Base-by-base conservation (phyloP, 2,113 vertebrate species). In the Sclerurus mexicanus region DNA sequence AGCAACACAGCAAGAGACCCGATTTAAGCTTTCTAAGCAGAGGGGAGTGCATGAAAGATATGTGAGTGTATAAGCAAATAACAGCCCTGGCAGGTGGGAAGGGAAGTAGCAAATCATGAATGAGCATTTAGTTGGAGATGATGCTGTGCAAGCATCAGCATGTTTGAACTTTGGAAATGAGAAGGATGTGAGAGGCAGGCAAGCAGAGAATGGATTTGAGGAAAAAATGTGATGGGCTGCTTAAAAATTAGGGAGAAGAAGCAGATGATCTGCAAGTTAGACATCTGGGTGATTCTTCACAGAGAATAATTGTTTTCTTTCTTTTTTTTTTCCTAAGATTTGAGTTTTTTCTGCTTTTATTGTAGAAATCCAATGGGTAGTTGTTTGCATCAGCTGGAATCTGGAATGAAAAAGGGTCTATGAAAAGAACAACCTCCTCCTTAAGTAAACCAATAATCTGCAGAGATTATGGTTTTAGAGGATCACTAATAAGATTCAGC, bases 61-160 rank as follows among this genome's bases (percentile, higher is more conserved):
- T 2, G 31, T 30, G 52, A 91, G 47, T 77, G 68, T 72, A 67
- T 88, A 85, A 96, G 79, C 16, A 82, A 91, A 23, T 78, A 87
- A 67, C 52, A 88, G 31, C 31, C 27, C 44, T 90, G 76, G 67
- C 68, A 93, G 85, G 89, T 89, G 89, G 91, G 49, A 94, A 95
- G 73, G 78, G 73, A 95, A 93, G 63, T 77, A 59, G 78, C 71
- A 86, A 90, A 90, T 85, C 55, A 69, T 73, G 71, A 89, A 69
- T 83, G 55, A 89, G 91, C 71, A 40, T 80, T 84, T 94, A 88
- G 90, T 47, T 89, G 44, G 85, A 75, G 90, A 60, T 44, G 56
- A 35, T 67, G 66, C 60, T 89, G 39, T 84, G 76, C 85, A 79
- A 76, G 82, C 39, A 71, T 87, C 85, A 71, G 47, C 39, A 12